Evolutionary conservation across 2,113 vertebrate species (phyloP), one percentile per base, ranked within the genome.

Genomic region (Trogon surrucura): DNA sequence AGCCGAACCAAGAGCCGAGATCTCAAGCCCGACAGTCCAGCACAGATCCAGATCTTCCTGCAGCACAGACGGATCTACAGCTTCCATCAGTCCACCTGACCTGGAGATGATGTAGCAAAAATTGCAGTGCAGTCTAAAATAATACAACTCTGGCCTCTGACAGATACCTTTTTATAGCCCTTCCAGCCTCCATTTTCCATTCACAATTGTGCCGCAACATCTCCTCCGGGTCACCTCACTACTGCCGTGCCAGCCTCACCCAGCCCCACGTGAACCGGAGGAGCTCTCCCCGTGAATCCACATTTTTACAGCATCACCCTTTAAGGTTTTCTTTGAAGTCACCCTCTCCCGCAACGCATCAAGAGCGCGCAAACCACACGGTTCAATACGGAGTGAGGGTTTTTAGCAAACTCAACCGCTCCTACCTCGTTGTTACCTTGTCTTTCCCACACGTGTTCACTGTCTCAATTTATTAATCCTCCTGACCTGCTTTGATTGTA

Each of bases 21-120:
- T 25, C 73, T 58, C 56, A 18, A 23, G 36, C 47, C 2, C 25
- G 58, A 69, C 57, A 70, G 32, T 3, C 85, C 3, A 11, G 70
- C 3, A 32, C 38, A 69, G 60, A 58, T 27, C 64, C 66, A 71
- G 79, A 70, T 54, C 72, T 36, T 54, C 67, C 86, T 64, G 75
- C 71, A 85, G 73, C 79, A 51, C 50, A 78, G 60, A 19, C 30
- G 5, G 6, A 77, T 9, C 72, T 54, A 77, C 66, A 82, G 64
- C 30, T 26, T 58, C 73, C 82, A 70, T 20, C 20, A 1, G 12
- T 38, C 82, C 66, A 50, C 61, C 73, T 25, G 30, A 71, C 8
- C 80, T 34, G 48, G 36, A 91, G 77, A 67, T 67, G 80, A 94
- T 47, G 67, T 65, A 88, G 80, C 91, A 95, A 60, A 83, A 93